phyloP scores from a whole-genome alignment of 2,113 vertebrate genomes.

The Muntiacus muntjak region DNA sequence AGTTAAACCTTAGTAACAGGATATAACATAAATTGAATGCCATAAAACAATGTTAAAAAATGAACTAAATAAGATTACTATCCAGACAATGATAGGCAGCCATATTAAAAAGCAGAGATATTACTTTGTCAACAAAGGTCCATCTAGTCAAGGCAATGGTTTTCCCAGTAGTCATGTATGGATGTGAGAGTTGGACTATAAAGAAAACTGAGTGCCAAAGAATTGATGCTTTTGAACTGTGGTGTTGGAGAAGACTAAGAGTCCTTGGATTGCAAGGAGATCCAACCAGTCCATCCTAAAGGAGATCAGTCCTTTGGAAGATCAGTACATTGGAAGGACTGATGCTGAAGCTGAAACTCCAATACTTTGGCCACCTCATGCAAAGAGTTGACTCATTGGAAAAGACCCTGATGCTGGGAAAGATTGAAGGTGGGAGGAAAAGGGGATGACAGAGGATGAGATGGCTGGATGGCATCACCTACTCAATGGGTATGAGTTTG shows the following conservation, averaged over 20 bases:
- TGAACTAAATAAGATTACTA: neutral
- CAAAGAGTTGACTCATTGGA: neutral
- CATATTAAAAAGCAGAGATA: neutral
- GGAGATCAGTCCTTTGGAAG: neutral
- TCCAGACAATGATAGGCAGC: neutral
- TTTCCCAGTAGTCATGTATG: neutral
- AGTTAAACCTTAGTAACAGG: neutral
- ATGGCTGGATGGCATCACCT: neutral
- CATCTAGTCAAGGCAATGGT: neutral
- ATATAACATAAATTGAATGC: neutral
- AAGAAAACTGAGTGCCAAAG: neutral
- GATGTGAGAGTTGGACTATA: neutral
- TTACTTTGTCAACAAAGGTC: neutral
- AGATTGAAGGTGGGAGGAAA: neutral
- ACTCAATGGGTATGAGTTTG: neutral
- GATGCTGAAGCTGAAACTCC: neutral
- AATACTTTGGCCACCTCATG: neutral
- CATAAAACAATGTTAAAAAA: neutral
- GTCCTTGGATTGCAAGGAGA: neutral
- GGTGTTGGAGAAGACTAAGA: neutral
- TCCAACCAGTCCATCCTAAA: neutral
- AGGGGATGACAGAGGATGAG: neutral
- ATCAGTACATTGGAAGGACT: neutral
- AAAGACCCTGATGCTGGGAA: neutral
- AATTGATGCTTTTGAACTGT: neutral